These are phyloP conservation scores for Parnassius apollo DNA, from an alignment of 2,888 invertebrate species.

Conservation along the genomic window DNA sequence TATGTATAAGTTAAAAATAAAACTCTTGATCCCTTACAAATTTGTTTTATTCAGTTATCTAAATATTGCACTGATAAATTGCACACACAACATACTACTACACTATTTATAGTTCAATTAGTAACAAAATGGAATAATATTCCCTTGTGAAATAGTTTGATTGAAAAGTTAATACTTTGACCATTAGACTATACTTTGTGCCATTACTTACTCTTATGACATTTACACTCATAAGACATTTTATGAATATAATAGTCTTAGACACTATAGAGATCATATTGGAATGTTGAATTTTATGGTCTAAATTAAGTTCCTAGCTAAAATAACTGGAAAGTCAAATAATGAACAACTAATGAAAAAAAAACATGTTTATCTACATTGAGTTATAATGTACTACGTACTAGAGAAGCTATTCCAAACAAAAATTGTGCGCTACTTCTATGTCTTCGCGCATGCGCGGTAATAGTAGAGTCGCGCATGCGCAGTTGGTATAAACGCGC, in stretches of 20 bases:
- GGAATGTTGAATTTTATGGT: not conserved
- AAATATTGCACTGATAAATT: slow-evolving; percentile 27
- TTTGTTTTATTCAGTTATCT: slow-evolving; percentile 18
- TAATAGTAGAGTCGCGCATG: no score
- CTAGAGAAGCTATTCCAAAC: no score
- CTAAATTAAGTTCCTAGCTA: no score
- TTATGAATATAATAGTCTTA: slow-evolving; percentile 18
- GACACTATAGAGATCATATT: slow-evolving; percentile 14
- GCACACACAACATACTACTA: not conserved
- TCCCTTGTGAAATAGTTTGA: not conserved
- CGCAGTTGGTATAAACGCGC: no score
- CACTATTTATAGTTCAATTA: no score
- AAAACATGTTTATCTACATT: no score
- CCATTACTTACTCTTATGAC: slow-evolving; percentile 2
- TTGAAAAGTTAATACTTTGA: slow-evolving; percentile 1
- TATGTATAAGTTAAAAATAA: slow-evolving; percentile 12
- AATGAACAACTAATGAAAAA: no score
- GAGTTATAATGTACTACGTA: no score
- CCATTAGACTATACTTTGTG: slow-evolving; percentile 13
- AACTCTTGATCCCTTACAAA: not conserved
- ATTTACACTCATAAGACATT: no score
- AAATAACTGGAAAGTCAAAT: no score
- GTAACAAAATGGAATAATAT: not conserved
- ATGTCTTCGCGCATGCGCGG: no score
- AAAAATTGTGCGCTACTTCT: no score